These are phyloP conservation scores for Palaemon carinicauda DNA, from an alignment of 1,140 invertebrate genomes.

Conservation along the genomic window DNA sequence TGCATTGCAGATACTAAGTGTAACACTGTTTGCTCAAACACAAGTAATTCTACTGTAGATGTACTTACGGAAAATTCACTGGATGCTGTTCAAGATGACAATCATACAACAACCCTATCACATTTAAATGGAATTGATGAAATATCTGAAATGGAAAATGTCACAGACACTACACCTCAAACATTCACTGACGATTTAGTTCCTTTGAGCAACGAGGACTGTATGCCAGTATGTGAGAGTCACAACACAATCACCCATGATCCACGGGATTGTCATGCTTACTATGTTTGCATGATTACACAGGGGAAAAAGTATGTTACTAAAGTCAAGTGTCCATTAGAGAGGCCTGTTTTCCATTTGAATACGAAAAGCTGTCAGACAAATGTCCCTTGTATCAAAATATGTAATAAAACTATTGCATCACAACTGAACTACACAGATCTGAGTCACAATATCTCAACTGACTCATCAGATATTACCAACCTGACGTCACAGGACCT, in stretches of 20 bases:
- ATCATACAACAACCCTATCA: too few relatives aligned
- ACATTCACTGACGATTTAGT: background rate
- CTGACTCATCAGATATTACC: too few relatives aligned
- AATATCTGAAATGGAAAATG: background rate
- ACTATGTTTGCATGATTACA: slow-evolving; percentile 14
- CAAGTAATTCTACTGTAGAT: too few relatives aligned
- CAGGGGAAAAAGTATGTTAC: background rate
- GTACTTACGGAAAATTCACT: too few relatives aligned
- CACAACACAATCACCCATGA: slow-evolving; percentile 10
- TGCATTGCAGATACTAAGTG: too few relatives aligned
- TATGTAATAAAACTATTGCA: background rate
- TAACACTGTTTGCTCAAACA: too few relatives aligned
- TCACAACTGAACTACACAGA: too few relatives aligned
- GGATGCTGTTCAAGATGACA: too few relatives aligned
- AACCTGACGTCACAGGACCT: too few relatives aligned
- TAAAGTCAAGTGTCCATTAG: background rate
- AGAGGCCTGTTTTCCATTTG: background rate
- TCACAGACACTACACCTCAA: background rate
- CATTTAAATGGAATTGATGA: too few relatives aligned
- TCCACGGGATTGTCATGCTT: background rate
- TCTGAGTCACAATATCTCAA: too few relatives aligned
- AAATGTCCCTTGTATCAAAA: background rate
- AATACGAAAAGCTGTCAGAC: background rate
- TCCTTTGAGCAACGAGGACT: background rate
- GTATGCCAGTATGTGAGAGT: background rate